Conservation (phyloP, 2,888 invertebrate genomes). For the Lasioglossum calceatum region DNA sequence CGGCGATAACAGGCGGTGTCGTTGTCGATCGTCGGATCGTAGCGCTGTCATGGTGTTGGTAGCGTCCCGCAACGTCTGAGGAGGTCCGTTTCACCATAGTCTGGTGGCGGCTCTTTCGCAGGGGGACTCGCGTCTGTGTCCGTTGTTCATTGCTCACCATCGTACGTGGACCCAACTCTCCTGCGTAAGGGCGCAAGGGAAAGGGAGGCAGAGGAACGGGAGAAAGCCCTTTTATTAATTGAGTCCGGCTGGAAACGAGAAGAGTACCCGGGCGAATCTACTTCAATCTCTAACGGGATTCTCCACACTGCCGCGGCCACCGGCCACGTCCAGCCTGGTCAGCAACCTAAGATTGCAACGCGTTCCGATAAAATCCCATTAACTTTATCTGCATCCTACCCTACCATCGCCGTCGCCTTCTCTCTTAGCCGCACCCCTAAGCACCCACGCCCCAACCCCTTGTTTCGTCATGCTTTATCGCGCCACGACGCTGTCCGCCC, state of each 20-base stretch:
- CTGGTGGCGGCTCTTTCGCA: neutral
- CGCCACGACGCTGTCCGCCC: neutral
- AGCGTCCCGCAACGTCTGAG: conserved; percentile 6
- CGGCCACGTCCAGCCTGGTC: conserved; percentile 68
- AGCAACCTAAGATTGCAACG: conserved; percentile 73
- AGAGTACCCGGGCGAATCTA: conserved; percentile 37
- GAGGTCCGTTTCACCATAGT: neutral
- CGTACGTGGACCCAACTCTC: conserved; percentile 31
- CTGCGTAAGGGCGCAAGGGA: neutral
- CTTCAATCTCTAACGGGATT: conserved; percentile 19
- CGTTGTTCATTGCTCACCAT: conserved; percentile 53
- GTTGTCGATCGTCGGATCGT: conserved; percentile 13
- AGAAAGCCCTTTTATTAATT: conserved; percentile 77
- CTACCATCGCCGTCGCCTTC: conserved; percentile 49
- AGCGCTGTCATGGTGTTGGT: neutral
- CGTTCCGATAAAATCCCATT: conserved; percentile 76
- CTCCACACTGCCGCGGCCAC: conserved; percentile 11
- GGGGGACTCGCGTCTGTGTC: conserved; percentile 23
- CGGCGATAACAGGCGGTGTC: conserved; percentile 26
- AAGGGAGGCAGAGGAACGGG: conserved; percentile 43
- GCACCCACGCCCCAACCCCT: neutral
- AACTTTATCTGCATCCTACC: conserved; percentile 75
- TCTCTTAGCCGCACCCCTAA: neutral
- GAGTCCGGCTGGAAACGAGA: conserved; percentile 65
- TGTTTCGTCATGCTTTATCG: conserved; percentile 3